These are phyloP conservation scores for Campodea augens DNA, from an alignment of 1,140 invertebrate genomes.

Conservation along the genomic window DNA sequence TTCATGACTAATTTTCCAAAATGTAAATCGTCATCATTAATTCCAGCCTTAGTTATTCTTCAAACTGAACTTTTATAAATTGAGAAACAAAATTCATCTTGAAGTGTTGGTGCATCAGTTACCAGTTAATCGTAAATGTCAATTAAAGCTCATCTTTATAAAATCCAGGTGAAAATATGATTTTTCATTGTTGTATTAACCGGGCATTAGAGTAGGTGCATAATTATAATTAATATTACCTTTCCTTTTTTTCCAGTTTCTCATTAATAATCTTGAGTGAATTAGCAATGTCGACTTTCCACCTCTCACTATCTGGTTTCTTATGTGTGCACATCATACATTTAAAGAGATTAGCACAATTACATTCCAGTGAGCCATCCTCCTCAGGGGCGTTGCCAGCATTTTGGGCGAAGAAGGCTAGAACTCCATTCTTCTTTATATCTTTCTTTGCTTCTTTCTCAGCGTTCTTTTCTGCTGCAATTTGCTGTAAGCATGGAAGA, in stretches of 20 bases:
- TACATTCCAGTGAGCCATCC: conserved; percentile 26
- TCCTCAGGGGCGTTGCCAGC: conserved; percentile 13
- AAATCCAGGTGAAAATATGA: background rate
- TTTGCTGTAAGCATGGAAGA: conserved; percentile 1
- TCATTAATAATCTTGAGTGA: conserved; percentile 19
- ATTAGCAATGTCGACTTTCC: conserved; percentile 22
- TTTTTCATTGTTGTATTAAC: background rate
- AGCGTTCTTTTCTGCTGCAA: conserved; percentile 11
- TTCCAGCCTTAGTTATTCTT: too few species aligned
- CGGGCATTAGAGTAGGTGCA: background rate
- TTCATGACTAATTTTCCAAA: too few species aligned
- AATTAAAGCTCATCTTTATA: too few species aligned
- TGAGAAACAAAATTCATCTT: too few species aligned
- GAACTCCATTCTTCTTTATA: conserved; percentile 11
- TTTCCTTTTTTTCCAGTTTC: conserved; percentile 15
- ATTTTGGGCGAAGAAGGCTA: conserved; percentile 9
- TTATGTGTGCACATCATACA: conserved; percentile 25
- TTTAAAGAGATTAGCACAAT: conserved; percentile 25
- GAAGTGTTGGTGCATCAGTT: too few species aligned
- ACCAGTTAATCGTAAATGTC: background rate
- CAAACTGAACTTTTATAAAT: too few species aligned
- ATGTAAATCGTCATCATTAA: too few species aligned
- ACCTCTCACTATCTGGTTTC: conserved; percentile 20
- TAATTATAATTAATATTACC: background rate
- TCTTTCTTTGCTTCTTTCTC: conserved; percentile 10